phyloP scores from a whole-genome alignment of 2,113 vertebrate species.

The Irena cyanogastra region DNA sequence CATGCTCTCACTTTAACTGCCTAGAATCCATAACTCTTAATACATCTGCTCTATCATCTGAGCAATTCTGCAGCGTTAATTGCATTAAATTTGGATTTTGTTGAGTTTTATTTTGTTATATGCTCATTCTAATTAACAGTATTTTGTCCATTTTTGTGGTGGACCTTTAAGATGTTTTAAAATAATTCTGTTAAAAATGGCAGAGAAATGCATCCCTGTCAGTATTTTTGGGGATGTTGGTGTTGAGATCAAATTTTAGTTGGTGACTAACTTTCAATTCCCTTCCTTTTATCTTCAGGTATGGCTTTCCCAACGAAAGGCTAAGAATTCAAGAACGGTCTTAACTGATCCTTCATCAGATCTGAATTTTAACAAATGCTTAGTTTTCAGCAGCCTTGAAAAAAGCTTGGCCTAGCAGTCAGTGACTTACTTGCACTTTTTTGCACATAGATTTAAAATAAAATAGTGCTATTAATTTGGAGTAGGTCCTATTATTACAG shows the following conservation, averaged over 20 bases:
- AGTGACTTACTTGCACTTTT: constrained; percentile 87
- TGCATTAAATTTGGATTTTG: neutral
- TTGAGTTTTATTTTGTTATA: neutral
- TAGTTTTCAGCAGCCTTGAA: constrained; percentile 88
- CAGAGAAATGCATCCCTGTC: constrained; percentile 48
- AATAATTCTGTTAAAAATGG: constrained; percentile 42
- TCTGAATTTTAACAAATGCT: constrained; percentile 88
- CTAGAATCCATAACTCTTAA: neutral
- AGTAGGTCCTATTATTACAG: constrained; percentile 71
- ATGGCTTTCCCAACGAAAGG: constrained; percentile 99
- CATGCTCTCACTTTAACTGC: neutral
- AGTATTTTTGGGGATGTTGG: constrained; percentile 56
- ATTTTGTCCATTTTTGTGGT: constrained; percentile 18
- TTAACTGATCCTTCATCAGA: constrained; percentile 88
- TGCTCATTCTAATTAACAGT: constrained; percentile 9
- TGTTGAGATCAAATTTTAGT: constrained; percentile 70
- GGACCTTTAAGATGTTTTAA: neutral
- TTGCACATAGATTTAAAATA: constrained; percentile 81
- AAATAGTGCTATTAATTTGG: constrained; percentile 80
- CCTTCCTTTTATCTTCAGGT: constrained; percentile 97
- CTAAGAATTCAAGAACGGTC: constrained; percentile 92
- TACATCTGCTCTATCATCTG: constrained; percentile 21
- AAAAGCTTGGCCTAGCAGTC: constrained; percentile 86
- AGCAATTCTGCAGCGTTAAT: constrained; percentile 34
- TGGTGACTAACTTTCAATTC: constrained; percentile 87